Evolutionary conservation across 2,113 vertebrate species (phyloP).

Genomic region (Tyto alba): DNA sequence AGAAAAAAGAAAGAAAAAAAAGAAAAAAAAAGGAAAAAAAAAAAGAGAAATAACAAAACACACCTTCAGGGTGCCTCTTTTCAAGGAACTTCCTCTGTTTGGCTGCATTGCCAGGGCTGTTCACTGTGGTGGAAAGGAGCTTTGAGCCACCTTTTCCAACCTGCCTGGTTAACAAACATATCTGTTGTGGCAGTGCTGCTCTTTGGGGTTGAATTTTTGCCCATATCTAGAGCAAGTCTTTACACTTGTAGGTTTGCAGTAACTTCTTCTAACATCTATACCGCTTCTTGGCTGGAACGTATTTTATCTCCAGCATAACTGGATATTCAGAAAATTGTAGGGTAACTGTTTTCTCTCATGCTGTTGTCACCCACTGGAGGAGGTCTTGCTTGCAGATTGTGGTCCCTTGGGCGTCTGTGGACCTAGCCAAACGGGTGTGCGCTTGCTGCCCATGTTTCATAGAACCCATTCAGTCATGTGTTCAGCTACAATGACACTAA

Average conservation of each 20-base stretch:
- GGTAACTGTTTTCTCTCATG: not conserved
- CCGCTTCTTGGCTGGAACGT: not conserved
- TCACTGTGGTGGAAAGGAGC: not conserved
- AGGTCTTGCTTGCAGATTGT: not conserved
- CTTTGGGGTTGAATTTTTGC: not conserved
- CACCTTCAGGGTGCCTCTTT: not conserved
- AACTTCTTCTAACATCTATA: not conserved
- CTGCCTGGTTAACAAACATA: not conserved
- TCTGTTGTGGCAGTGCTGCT: not conserved
- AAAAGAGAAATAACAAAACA: not conserved
- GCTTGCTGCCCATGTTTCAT: not conserved
- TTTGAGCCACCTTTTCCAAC: not conserved
- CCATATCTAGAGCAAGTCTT: not conserved
- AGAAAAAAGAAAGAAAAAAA: not conserved
- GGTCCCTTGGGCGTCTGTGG: not conserved
- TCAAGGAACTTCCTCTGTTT: not conserved
- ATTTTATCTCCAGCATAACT: not conserved
- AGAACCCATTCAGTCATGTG: not conserved
- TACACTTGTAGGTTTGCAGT: accelerated
- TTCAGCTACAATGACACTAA: not conserved
- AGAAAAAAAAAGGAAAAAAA: not conserved
- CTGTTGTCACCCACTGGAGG: not conserved
- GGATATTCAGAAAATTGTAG: not conserved
- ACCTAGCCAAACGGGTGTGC: not conserved
- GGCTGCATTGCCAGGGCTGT: not conserved